Base-by-base conservation (phyloP, 2,888 invertebrate species). In the Microdon myrmicae region DNA sequence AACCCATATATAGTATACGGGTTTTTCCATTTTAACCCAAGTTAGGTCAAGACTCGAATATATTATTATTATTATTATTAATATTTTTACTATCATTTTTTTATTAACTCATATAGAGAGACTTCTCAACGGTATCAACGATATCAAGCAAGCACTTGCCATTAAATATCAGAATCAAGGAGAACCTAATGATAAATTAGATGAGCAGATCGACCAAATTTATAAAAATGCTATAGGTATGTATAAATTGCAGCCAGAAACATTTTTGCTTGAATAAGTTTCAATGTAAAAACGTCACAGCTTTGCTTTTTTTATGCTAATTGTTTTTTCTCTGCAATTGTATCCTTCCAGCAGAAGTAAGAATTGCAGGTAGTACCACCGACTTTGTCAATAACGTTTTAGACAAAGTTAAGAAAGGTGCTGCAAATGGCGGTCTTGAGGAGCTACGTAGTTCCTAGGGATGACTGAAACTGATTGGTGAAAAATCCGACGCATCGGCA, bases 341-440 rank as follows among this genome's bases (percentile, higher is more conserved):
- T 41, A 44, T 48, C 25, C 49, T 67, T 67, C n/a, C 49, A 77
- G 74, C 76, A 91, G 95, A 90, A 81, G 81, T 90, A 43, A 89
- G 87, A 83, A 92, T 96, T 75, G 96, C 94, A 39, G 96, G 94
- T 43, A 86, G 90, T 72, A 90, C 95, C 35, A 94, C 96, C 7
- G 96, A 96, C 72, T 96, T 91, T 80, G 96, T 97, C 26, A 96
- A 96, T 79, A 88, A 87, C 81, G 88, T 96, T 55, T 82, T 96
- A 79, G 93, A 94, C 56, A 93, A 90, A 77, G 88, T 95, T 45
- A 90, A 87, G 79, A 81, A 85, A 59, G 95, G 94, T 20, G 87
- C 89, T 73, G 85, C 86, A 44, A 87, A 87, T 70, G 90, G 91
- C 69, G 91, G 91, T 43, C 81, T 92, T 67, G 88, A 90, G 72